Base-by-base conservation (phyloP, 2,113 vertebrate genomes). In the Leptobrachium ailaonicum region DNA sequence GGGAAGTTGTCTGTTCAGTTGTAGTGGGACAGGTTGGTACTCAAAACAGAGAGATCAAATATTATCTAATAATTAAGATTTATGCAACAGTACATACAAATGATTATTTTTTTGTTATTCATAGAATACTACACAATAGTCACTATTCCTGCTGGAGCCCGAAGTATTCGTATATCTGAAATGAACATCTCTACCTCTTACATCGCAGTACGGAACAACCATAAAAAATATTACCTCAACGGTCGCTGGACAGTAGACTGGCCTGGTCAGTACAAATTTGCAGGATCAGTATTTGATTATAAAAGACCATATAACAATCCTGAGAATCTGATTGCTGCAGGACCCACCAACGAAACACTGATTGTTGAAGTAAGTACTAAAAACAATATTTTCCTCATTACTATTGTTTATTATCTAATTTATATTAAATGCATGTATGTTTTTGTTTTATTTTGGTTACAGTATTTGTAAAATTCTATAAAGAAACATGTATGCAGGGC, bases 181-280 rank as follows among this genome's bases (percentile, higher is more conserved):
- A 80, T 90, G 72, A 96, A 95, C 20, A 80, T 89, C 0, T 97
- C 96, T 42, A 92, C 88, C 75, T 95, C 94, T 76, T 96, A 95
- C 84, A 88, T 97, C 80, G 88, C 95, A 9, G 82, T 96, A n/a
- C 90, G 93, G 43, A 93, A 91, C 84, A 69, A 82, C 41, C 87
- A 92, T 58, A 87, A 87, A 75, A 92, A 82, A 44, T 96, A 96
- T 82, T 90, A 94, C 85, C 89, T 97, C 58, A 97, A 96, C 0
- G 96, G 96, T 6, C 90, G 87, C 71, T 96, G 95, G 95, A 94
- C 91, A 0, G 91, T 96, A 66, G 94, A 96, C 87, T 94, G 94
- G 95, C 95, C 95, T 0, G 95, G 96, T 2, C 87, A 86, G 75
- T 94, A 95, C 83, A 82, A 81, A 14, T 95, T 97, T 41, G 90